Base-by-base conservation (phyloP, 1,140 invertebrate genomes). In the Adelges cooleyi region DNA sequence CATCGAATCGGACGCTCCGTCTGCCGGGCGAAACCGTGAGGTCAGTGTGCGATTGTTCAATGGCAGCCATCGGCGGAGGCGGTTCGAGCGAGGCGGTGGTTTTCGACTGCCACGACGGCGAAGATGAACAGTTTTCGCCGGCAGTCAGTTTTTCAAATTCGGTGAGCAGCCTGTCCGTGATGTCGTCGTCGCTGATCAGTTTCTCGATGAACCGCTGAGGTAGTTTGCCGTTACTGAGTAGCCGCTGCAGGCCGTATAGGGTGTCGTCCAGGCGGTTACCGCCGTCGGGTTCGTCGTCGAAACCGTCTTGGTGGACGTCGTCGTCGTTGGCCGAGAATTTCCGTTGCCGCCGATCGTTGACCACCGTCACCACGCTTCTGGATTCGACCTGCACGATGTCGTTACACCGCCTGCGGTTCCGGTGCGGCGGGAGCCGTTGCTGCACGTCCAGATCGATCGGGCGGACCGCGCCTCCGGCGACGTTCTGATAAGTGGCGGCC, bases 381-480 rank as follows among this genome's bases (percentile, higher is more conserved):
- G 54, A 46, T 23, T 59, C 36, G 2, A 59, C 54, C n/a, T 44
- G 22, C 3, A 38, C 51, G 23, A 59, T 27, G n/a, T 59, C 54
- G 20, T 65, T 71, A 70, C 56, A 74, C 72, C 27, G 70, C 66
- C 18, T 80, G 71, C 13, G 82, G 71, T 68, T 78, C 75, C 68
- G 82, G 80, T 27, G 82, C 75, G 69, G 83, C 82, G 66, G 80
- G n/a, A n/a, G 74, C 68, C 83, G 81, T 0, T 82, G 73, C 6
- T 83, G 72, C 11, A 83, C 79, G 59, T 82, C 76, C 68, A 84
- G 81, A 51, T 82, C 73, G 22, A 78, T 79, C 52, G 74, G 71
- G 69, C 75, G 67, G 71, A 51, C 3, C 5, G 67, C 51, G 17
- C 52, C 18, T 23, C 33, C 51, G 17, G 20, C 70, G 2, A 72